These are phyloP conservation scores for Parnassius glacialis DNA, from an alignment of 2,888 invertebrate species.

Conservation along the genomic window DNA sequence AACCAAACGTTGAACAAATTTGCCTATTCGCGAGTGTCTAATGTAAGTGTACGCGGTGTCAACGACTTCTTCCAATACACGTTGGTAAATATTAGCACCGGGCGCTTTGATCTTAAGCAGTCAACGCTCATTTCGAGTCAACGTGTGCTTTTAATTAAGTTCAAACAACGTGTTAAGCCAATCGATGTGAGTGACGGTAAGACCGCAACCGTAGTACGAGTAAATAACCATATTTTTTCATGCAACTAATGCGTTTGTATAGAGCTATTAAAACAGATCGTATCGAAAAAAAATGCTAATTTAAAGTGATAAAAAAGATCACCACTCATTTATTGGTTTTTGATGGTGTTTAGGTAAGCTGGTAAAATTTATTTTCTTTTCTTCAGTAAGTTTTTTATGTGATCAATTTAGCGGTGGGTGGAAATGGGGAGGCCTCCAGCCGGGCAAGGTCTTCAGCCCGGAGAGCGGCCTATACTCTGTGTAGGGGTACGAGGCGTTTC, in stretches of 20 bases:
- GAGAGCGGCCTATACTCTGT: too few species aligned
- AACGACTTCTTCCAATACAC: constrained; percentile 76
- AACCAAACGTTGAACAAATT: constrained; percentile 23
- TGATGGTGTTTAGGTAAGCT: too few species aligned
- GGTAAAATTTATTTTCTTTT: too few species aligned
- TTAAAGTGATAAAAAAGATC: too few species aligned
- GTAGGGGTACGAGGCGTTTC: too few species aligned
- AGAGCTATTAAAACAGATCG: too few species aligned
- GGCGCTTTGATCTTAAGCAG: constrained; percentile 67
- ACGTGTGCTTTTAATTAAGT: constrained; percentile 74
- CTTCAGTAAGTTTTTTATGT: too few species aligned
- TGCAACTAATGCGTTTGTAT: background rate
- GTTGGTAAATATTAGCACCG: constrained; percentile 68
- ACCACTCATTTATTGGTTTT: too few species aligned
- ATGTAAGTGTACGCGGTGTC: constrained; percentile 42
- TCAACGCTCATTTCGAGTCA: constrained; percentile 62
- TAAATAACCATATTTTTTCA: background rate
- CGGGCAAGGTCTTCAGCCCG: too few species aligned
- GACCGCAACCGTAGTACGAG: background rate
- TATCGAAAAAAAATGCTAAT: too few species aligned
- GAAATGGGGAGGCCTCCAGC: too few species aligned
- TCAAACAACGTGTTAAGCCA: constrained; percentile 72
- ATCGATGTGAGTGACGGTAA: constrained; percentile 35
- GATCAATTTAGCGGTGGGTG: too few species aligned
- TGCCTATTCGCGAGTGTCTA: constrained; percentile 24